Evolutionary conservation across 2,797 vertebrate genomes (phyloP), one percentile per base, ranked within the genome.

Genomic region (Kryptolebias ocellatus): DNA sequence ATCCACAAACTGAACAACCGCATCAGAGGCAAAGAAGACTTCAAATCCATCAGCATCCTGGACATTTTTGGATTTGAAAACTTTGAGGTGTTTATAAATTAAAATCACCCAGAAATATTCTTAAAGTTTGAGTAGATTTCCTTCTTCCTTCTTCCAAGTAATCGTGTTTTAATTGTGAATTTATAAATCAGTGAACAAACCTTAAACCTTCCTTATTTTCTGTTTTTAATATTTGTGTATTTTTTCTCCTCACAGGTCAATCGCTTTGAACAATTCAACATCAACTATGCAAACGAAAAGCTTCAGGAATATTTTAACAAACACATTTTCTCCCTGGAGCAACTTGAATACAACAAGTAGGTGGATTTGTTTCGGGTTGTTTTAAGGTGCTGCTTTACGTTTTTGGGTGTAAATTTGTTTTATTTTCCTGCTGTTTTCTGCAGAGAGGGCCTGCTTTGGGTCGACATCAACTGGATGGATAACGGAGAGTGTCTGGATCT

Each of bases 11-110:
- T 99, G 83, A 99, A 99, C 85, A 92, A 81, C 72, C 94, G 96
- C 69, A 96, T 99, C 91, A 93, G 93, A 60, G 96, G 97, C 76
- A 95, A 82, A 55, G 96, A 99, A 1, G 95, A 98, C 89, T 99
- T 96, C 92, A 96, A 93, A 28, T 98, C 96, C 12, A 93, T 99
- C 70, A 95, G 98, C 81, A 98, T 99, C 91, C 92, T 99, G n/a
- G 98, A 99, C 90, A 99, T 99, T 88, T 99, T 99, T 63, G 98
- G 98, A 20, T 99, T 99, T 67, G 98, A 99, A 91, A 99, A 99
- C 86, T 99, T 99, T 24, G 95, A 99, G 94, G 98, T 98, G 83
- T 0, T 84, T 78, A 57, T n/a, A 17, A 46, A 34, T 10, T 9
- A 52, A n/a, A 53, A 61, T 58, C 34, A 14, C 0, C 5, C 54